phyloP scores from a whole-genome alignment of 2,797 vertebrate species.

The Ctenochaetus hawaiiensis region DNA sequence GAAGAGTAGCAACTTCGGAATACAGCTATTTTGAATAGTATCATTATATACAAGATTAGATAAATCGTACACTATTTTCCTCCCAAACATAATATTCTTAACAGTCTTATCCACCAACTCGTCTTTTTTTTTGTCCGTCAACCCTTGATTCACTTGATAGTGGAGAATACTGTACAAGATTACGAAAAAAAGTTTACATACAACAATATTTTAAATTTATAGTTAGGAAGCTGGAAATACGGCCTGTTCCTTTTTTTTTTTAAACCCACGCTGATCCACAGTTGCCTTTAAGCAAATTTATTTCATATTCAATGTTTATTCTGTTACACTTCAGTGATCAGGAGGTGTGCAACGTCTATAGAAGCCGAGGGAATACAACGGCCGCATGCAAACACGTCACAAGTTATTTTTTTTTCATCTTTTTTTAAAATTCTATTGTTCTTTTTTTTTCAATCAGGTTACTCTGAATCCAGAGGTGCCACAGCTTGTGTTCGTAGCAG shows the following conservation, averaged over 20 bases:
- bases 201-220: slow-evolving; percentile 91
- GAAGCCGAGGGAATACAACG: slow-evolving; percentile 92
- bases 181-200: slow-evolving; percentile 98
- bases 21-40: slow-evolving; percentile 91
- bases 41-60: slow-evolving; percentile 98
- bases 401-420: slow-evolving; percentile 79
- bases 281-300: slow-evolving; percentile 77
- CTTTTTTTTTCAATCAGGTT: slow-evolving; percentile 62
- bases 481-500: slow-evolving; percentile 49
- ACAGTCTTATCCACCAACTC: slow-evolving; percentile 94
- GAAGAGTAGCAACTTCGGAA: slow-evolving; percentile 96
- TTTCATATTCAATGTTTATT: slow-evolving; percentile 80
- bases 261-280: slow-evolving; percentile 82
- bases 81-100: slow-evolving; percentile 93
- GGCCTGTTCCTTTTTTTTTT: slow-evolving; percentile 75
- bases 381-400: slow-evolving; percentile 99
- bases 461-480: slow-evolving; percentile 73
- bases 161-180: slow-evolving; percentile 95
- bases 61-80: slow-evolving; percentile 97
- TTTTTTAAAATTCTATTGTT: slow-evolving; percentile 64
- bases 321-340: slow-evolving; percentile 89
- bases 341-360: slow-evolving; percentile 93
- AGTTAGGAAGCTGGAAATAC: slow-evolving; percentile 92
- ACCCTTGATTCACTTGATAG: slow-evolving; percentile 93
- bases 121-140: slow-evolving; percentile 84